Base-by-base conservation (phyloP, 2,888 invertebrate genomes). In the Drosophila pseudotakahashii region DNA sequence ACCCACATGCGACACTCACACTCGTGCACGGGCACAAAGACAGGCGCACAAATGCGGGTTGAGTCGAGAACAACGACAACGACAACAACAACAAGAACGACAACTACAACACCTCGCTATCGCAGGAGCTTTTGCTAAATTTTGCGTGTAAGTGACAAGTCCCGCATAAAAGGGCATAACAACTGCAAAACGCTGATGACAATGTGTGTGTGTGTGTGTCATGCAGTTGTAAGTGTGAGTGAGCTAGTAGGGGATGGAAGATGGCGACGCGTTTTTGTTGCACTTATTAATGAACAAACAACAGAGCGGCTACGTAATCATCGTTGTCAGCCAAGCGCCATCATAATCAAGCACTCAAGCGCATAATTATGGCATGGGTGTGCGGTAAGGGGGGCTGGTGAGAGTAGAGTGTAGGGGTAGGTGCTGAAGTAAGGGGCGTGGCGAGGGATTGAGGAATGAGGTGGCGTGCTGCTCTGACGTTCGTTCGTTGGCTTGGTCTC, bases 201-300 rank as follows among this genome's bases (percentile, higher is more conserved):
- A 47, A 39, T 52, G 66, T 69, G 60, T 44, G n/a, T n/a, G 52
- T 45, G 51, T 58, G 48, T 54, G 45, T 68, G 53, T 42, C 32
- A 16, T 19, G 11, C 10, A 19, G 37, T 13, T 37, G 37, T 37
- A 7, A n/a, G n/a, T 36, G 41, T 16, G 13, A 3, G 52, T 54
- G 70, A 63, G 45, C 48, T 39, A 44, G 51, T n/a, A 14, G 1
- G 41, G 13, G 50, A 19, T 37, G 30, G 34, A 55, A 13, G 63
- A 51, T 48, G 45, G 47, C 60, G 61, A 36, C 73, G 69, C 79
- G 61, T 85, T 82, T 77, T 79, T 86, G 81, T 78, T 81, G 81
- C 84, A 79, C 81, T 83, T 83, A 79, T 82, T 86, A 83, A 86
- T 83, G 81, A 86, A 80, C 82, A 85, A 82, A 85, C 80, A 83